phyloP scores from a whole-genome alignment of 2,113 vertebrate species.

The Hiodon tergisus region DNA sequence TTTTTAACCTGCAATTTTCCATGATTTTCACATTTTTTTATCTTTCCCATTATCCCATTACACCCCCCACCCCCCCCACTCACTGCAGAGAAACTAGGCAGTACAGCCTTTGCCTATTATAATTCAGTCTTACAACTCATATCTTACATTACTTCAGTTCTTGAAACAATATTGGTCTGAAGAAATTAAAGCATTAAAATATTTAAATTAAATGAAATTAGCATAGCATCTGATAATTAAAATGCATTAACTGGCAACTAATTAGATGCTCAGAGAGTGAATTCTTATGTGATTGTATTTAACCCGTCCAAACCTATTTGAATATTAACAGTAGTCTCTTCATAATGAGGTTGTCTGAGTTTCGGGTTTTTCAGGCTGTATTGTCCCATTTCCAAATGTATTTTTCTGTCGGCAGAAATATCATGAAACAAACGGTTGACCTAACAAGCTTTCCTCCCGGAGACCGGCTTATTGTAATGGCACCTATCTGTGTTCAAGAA shows the following conservation, averaged over 20 bases:
- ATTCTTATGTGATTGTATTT: not conserved
- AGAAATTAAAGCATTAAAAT: slow-evolving; percentile 6
- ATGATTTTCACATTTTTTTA: slow-evolving; percentile 5
- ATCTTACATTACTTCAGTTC: not conserved
- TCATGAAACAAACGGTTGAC: not conserved
- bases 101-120: too few relatives aligned
- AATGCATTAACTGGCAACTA: slow-evolving; percentile 1
- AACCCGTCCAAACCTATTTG: not conserved
- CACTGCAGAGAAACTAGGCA: too few relatives aligned
- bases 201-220: not conserved
- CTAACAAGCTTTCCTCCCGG: not conserved
- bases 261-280: not conserved
- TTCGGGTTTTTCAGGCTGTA: not conserved
- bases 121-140: not conserved
- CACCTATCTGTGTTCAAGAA: not conserved
- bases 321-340: not conserved
- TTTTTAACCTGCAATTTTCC: not conserved
- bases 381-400: not conserved
- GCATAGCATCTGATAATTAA: slow-evolving; percentile 7
- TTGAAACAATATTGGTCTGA: not conserved
- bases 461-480: not conserved
- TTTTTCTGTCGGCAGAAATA: not conserved
- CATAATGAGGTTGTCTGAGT: not conserved
- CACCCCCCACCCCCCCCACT: too few relatives aligned
- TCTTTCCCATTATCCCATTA: too few relatives aligned